phyloP scores from a whole-genome alignment of 2,888 invertebrate species.

The Furcula furcula region DNA sequence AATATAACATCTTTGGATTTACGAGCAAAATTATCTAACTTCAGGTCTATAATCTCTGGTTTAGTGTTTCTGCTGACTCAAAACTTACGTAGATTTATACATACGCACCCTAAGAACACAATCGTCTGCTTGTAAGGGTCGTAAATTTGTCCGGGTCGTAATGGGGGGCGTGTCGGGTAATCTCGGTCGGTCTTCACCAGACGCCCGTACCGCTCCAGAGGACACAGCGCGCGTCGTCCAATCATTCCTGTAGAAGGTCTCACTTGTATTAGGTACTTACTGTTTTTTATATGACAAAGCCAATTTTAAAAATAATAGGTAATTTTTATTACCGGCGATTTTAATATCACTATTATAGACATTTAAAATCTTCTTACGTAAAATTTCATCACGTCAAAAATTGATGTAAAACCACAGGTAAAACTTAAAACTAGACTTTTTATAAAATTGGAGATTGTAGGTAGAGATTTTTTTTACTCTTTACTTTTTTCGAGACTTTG shows the following conservation, averaged over 20 bases:
- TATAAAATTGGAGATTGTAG: too few species aligned
- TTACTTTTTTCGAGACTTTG: too few species aligned
- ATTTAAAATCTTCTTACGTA: too few species aligned
- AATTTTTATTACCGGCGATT: too few species aligned
- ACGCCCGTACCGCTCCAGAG: slow-evolving; percentile 63
- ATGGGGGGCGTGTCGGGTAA: slow-evolving; percentile 59
- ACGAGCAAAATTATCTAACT: neutral
- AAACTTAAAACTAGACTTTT: too few species aligned
- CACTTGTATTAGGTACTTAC: too few species aligned
- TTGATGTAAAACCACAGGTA: too few species aligned
- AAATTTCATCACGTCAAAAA: too few species aligned
- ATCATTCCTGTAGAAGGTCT: slow-evolving; percentile 49
- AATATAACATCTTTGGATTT: neutral
- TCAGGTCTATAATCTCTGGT: neutral
- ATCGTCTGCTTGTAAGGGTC: slow-evolving; percentile 74
- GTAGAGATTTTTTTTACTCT: too few species aligned
- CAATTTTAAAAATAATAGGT: too few species aligned
- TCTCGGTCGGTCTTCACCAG: slow-evolving; percentile 60
- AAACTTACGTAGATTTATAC: neutral
- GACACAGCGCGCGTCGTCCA: slow-evolving; percentile 60
- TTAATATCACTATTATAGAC: too few species aligned
- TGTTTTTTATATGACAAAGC: too few species aligned
- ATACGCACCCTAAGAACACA: slow-evolving; percentile 64
- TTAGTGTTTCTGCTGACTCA: neutral
- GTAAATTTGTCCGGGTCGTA: slow-evolving; percentile 62